Percentiles rank a stretch among this genome's conserved stretches.
Conservation (phyloP, 2,113 vertebrate genomes). For the Forbesichthys papilliferus region DNA sequence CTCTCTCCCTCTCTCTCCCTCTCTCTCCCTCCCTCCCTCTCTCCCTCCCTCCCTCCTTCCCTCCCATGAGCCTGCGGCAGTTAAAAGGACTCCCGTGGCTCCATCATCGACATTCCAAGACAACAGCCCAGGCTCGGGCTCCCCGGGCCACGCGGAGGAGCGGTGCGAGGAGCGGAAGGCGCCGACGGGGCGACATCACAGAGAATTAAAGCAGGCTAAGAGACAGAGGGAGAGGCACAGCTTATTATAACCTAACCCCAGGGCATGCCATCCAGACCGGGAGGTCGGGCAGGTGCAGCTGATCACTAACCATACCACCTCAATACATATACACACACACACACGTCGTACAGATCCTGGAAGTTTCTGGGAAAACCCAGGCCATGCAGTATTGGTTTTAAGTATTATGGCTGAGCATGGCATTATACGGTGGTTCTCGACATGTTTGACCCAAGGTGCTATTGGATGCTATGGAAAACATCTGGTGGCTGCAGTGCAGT, state of each 20-base stretch:
- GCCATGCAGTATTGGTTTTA: no score
- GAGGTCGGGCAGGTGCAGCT: slow-evolving; percentile 19
- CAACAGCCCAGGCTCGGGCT: slow-evolving; percentile 31
- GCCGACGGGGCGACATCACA: slow-evolving; percentile 51
- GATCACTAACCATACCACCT: slow-evolving; percentile 7
- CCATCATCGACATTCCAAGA: slow-evolving; percentile 53
- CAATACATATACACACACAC: not conserved
- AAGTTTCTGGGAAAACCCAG: slow-evolving; percentile 2
- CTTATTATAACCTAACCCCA: slow-evolving; percentile 69
- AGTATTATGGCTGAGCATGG: no score
- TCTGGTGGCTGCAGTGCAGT: no score
- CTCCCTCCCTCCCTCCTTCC: slow-evolving; percentile 19
- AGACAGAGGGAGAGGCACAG: slow-evolving; percentile 29
- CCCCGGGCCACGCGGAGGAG: slow-evolving; percentile 16
- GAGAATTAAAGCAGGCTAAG: slow-evolving; percentile 53
- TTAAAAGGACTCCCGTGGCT: slow-evolving; percentile 27
- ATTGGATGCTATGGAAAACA: no score
- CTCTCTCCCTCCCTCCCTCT: slow-evolving; percentile 10
- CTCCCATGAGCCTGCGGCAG: slow-evolving; percentile 27
- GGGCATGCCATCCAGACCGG: slow-evolving; percentile 31
- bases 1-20: not conserved
- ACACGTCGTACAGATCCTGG: not conserved
- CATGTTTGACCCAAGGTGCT: not conserved
- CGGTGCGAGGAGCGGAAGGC: not conserved
- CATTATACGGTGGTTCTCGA: not conserved